Evolutionary conservation across 1,140 invertebrate genomes (phyloP).

Genomic region (Campoletis sonorensis): DNA sequence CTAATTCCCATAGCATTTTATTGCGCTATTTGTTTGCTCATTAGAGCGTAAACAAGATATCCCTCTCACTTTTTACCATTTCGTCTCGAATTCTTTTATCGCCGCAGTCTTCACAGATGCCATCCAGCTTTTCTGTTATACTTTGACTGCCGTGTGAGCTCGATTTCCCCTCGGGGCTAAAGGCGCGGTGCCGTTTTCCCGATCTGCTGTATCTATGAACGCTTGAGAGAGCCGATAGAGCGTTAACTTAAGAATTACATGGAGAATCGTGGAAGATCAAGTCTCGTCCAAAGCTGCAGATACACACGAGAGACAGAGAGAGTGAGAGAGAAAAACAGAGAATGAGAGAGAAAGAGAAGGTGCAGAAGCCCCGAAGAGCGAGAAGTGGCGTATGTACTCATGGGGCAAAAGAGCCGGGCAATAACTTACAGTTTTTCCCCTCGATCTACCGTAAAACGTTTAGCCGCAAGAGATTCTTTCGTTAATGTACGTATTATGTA

Average conservation of each 20-base stretch:
- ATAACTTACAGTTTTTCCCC: constrained; percentile 29
- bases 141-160: neutral
- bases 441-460: constrained; percentile 34
- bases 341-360: neutral
- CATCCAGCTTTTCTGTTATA: neutral
- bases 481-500: constrained; percentile 6
- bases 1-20: too few species aligned
- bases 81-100: neutral
- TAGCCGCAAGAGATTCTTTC: constrained; percentile 38
- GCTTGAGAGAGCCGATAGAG: constrained; percentile 21
- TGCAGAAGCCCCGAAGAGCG: constrained; percentile 1
- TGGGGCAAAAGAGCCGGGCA: constrained; percentile 6
- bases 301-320: neutral
- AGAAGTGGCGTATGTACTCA: constrained; percentile 28
- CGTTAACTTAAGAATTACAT: constrained; percentile 38
- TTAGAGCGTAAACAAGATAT: too few species aligned
- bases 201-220: neutral
- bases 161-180: constrained; percentile 15
- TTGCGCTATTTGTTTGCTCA: too few species aligned
- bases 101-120: neutral
- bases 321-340: neutral
- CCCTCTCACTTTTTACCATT: neutral
- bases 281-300: neutral
- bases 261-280: constrained; percentile 33
- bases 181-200: constrained; percentile 27